These are phyloP conservation scores for Agrotis exclamationis DNA, from an alignment of 2,888 invertebrate genomes.

Conservation along the genomic window DNA sequence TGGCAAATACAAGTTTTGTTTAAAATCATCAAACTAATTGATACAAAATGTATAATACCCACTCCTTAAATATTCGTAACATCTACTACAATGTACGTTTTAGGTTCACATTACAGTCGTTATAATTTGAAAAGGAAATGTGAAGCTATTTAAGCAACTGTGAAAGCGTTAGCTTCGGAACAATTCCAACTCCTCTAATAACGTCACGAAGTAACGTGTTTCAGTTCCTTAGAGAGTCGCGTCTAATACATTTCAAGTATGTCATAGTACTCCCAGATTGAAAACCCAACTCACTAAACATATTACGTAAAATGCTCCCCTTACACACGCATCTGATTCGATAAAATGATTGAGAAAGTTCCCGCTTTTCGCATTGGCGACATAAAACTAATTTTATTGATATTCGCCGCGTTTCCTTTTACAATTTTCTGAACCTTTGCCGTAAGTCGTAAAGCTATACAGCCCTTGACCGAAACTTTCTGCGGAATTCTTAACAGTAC, in stretches of 20 bases:
- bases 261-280: conserved; percentile 47
- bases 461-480: conserved; percentile 74
- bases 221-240: conserved; percentile 37
- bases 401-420: conserved; percentile 72
- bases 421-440: conserved; percentile 69
- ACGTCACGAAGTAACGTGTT: conserved; percentile 45
- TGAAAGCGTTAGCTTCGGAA: conserved; percentile 22
- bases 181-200: conserved; percentile 37
- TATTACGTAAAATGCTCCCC: conserved; percentile 50
- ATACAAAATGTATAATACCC: background rate
- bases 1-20: background rate
- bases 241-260: conserved; percentile 57
- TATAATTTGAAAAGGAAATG: conserved; percentile 29
- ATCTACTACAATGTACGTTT: background rate
- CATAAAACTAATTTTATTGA: conserved; percentile 77
- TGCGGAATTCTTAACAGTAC: conserved; percentile 65
- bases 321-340: conserved; percentile 61
- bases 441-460: conserved; percentile 73
- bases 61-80: background rate
- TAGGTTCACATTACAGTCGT: conserved; percentile 13
- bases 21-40: background rate
- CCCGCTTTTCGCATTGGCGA: conserved; percentile 65
- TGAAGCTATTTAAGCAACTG: conserved; percentile 12
- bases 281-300: conserved; percentile 51
- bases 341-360: conserved; percentile 71